Evolutionary conservation across 2,888 invertebrate species (phyloP).

Genomic region (Antheraea assamensis): DNA sequence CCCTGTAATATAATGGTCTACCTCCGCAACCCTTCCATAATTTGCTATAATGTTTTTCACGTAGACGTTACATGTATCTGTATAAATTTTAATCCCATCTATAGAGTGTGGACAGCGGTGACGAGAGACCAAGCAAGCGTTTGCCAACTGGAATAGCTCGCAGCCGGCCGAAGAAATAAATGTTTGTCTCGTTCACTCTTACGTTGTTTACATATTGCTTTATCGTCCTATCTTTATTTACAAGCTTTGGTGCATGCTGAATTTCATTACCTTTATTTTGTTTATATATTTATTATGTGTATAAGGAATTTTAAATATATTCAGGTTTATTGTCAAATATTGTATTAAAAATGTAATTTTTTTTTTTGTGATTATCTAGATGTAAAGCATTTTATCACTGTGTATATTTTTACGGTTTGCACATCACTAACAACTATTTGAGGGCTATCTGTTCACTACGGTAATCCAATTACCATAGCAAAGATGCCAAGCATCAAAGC

Average conservation of each 20-base stretch:
- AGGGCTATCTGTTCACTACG: not conserved
- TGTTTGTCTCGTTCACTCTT: constrained; percentile 60
- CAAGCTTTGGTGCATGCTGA: constrained; percentile 11
- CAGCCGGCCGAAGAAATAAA: constrained; percentile 78
- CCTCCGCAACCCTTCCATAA: not conserved
- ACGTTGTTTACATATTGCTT: constrained; percentile 30
- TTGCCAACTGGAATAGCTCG: constrained; percentile 74
- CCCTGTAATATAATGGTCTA: constrained; percentile 1
- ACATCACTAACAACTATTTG: not conserved
- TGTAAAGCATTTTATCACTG: not conserved
- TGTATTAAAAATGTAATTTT: not conserved
- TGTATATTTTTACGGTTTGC: not conserved
- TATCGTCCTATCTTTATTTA: constrained; percentile 24
- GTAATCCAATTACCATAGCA: not conserved
- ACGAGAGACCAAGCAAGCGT: constrained; percentile 67
- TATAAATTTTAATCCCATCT: constrained; percentile 40
- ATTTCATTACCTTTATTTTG: not conserved
- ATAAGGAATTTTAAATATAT: not conserved
- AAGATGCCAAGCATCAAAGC: not conserved
- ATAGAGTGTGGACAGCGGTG: constrained; percentile 75
- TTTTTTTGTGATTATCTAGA: not conserved
- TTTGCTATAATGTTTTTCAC: constrained; percentile 10
- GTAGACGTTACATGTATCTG: constrained; percentile 36
- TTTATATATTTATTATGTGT: not conserved
- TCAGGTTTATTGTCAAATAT: not conserved